Base-by-base conservation (phyloP, 2,797 vertebrate species). In the Myripristis murdjan region DNA sequence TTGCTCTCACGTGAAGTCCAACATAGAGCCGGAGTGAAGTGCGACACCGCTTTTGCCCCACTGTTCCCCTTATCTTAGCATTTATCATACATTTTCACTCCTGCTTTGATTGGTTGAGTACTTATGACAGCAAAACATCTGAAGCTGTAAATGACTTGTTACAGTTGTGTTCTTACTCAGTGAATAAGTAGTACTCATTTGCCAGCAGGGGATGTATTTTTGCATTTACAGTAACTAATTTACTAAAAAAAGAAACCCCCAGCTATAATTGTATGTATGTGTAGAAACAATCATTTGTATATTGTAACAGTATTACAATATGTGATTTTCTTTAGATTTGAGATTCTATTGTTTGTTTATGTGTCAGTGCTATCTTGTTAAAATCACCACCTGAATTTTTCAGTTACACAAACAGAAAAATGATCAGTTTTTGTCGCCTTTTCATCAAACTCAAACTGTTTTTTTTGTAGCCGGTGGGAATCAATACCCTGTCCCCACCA, bases 21-120 rank as follows among this genome's bases (percentile, higher is more conserved):
- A 28, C 15, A 8, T 46, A 31, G 22, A 73, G 14, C 57, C 48
- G 9, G 26, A 64, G 41, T 37, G 54, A 60, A 55, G 55, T 67
- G 82, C 76, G 74, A 74, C 70, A 53, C 35, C 28, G 22, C 33
- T 39, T 67, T 47, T 24, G 12, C 61, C 9, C 33, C 10, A 22
- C 52, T 54, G 22, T 48, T 51, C 51, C 61, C 33, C 80, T 64
- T 44, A 3, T 35, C 33, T 8, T 9, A 11, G 33, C 33, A 35
- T 35, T 7, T 35, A 9, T 2, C 33, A 35, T 2, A 2, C 35
- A 8, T 35, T 41, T 59, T 12, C 47, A 47, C 46, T 5, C 53
- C 18, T 37, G 33, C 53, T 63, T 33, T 64, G 64, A 83, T 80
- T 2, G 8, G 9, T 33, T 35, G 26, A 6, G 20, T 60, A 65